phyloP scores from a whole-genome alignment of 2,113 vertebrate genomes.

The Perca schrenkii region DNA sequence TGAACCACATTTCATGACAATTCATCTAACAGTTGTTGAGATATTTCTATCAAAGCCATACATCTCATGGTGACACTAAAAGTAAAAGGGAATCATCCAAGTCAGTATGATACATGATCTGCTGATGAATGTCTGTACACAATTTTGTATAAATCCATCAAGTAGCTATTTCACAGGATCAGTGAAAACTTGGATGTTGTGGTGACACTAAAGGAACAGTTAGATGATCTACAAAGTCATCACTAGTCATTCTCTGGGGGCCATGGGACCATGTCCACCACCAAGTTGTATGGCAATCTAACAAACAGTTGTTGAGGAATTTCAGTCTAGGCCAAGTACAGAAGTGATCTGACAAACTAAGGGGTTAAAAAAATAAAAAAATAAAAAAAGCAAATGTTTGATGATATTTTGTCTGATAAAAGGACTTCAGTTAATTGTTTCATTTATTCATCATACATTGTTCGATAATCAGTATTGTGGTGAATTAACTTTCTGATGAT shows the following conservation, averaged over 20 bases:
- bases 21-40: not conserved
- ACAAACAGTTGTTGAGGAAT: not conserved
- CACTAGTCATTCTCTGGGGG: not conserved
- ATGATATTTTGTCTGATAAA: not conserved
- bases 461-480: too few relatives aligned
- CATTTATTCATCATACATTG: too few relatives aligned
- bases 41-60: not conserved
- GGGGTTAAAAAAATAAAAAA: too few relatives aligned
- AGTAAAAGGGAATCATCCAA: not conserved
- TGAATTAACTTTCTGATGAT: too few relatives aligned
- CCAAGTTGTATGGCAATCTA: not conserved
- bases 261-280: too few relatives aligned
- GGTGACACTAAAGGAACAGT: not conserved
- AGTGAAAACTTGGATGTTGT: not conserved
- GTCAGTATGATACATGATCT: not conserved
- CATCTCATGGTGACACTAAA: not conserved
- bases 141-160: not conserved
- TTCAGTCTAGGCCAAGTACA: not conserved
- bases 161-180: not conserved
- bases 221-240: not conserved
- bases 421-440: not conserved
- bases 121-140: not conserved
- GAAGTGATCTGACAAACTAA: too few relatives aligned
- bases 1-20: not conserved
- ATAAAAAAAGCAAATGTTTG: not conserved